Percentiles rank a stretch among this genome's conserved stretches.
Conservation (phyloP, 2,113 vertebrate genomes). For the Boulengeromyrus knoepffleri region DNA sequence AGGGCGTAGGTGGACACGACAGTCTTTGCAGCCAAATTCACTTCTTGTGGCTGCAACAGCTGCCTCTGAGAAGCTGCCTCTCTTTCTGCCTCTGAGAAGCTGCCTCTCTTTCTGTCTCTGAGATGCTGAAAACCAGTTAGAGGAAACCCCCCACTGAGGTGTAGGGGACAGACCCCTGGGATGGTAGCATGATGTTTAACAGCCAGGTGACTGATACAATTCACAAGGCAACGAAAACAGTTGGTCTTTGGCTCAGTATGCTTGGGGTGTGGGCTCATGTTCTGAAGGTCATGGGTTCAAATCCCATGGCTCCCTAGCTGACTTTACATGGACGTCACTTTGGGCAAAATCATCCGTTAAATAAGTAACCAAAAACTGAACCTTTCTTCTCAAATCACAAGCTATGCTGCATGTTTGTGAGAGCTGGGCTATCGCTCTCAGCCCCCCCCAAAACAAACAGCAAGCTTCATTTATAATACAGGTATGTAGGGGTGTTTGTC, state of each 20-base stretch:
- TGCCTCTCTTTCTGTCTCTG: background rate
- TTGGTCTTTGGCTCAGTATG: background rate
- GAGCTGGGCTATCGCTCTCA: background rate
- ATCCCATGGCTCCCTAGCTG: background rate
- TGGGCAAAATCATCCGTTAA: background rate
- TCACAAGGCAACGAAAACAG: background rate
- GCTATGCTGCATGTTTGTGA: background rate
- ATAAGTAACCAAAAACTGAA: background rate
- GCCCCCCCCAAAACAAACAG: background rate
- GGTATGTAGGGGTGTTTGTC: background rate
- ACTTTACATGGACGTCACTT: background rate
- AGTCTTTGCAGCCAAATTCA: background rate
- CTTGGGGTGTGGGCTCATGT: background rate
- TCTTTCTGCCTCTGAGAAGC: background rate
- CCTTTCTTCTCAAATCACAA: background rate
- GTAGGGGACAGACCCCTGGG: background rate
- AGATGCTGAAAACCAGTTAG: background rate
- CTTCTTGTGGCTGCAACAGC: background rate
- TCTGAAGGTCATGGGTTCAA: background rate
- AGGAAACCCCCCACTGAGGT: background rate
- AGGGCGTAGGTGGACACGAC: background rate
- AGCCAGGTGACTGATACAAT: background rate
- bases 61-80: background rate
- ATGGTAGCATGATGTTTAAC: background rate
- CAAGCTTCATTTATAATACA: background rate